phyloP scores from a whole-genome alignment of 2,888 invertebrate genomes.

The Fragum sueziense region DNA sequence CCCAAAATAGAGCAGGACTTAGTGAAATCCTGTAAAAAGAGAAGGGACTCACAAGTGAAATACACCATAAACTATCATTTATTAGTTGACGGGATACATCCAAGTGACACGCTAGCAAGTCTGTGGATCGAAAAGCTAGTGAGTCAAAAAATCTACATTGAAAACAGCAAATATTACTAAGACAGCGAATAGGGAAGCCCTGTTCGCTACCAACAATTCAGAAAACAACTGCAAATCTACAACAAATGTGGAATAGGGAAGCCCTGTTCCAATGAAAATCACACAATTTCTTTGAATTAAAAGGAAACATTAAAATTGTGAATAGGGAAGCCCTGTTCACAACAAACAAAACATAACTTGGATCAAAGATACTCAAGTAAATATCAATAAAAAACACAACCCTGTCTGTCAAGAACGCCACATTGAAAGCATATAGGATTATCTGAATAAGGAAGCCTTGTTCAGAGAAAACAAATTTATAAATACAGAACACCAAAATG shows the following conservation, averaged over 20 bases:
- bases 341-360: not conserved
- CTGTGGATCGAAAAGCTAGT: not conserved
- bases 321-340: not conserved
- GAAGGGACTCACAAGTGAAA: not conserved
- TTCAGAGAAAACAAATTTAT: not conserved
- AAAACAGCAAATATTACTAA: not conserved
- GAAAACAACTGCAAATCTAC: not conserved
- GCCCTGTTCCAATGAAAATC: conserved; percentile 3
- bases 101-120: not conserved
- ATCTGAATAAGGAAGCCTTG: not conserved
- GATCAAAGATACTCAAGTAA: not conserved
- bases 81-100: not conserved
- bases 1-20: not conserved
- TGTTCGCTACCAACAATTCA: not conserved
- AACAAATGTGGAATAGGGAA: conserved; percentile 12
- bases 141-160: not conserved
- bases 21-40: not conserved
- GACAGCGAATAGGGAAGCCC: not conserved
- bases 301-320: not conserved
- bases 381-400: not conserved
- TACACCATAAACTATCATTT: not conserved
- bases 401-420: not conserved
- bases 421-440: not conserved
- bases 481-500: too few relatives aligned
- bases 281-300: too few relatives aligned